Conservation (phyloP, 2,113 vertebrate species). For the Australoheros scitulus region DNA sequence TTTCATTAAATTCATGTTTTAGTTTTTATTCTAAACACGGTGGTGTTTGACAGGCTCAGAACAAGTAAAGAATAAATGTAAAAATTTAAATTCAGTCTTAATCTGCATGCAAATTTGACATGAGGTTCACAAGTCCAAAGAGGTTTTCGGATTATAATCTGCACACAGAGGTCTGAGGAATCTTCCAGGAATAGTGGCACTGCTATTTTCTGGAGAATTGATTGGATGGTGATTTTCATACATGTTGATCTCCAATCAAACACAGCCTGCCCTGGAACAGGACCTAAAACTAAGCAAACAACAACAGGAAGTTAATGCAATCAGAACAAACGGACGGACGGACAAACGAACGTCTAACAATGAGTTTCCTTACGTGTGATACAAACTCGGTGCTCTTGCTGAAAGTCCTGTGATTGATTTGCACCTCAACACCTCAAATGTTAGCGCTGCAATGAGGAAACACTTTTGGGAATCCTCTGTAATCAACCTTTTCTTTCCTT, state of each 20-base stretch:
- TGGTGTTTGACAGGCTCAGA: neutral
- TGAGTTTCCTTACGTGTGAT: too few species aligned
- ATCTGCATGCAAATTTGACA: neutral
- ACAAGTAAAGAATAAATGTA: neutral
- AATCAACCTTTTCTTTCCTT: too few species aligned
- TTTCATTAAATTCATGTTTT: neutral
- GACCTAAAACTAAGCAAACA: neutral
- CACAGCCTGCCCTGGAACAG: accelerated
- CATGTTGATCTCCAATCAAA: neutral
- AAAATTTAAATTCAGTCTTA: neutral
- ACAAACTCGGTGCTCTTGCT: too few species aligned
- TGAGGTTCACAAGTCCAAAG: neutral
- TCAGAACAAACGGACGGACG: too few species aligned
- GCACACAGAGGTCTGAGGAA: neutral
- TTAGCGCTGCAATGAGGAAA: too few species aligned
- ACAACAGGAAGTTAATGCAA: neutral
- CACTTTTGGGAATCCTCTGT: neutral
- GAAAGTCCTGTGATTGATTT: too few species aligned
- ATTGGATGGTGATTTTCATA: neutral
- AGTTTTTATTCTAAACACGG: neutral
- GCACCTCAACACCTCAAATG: too few species aligned
- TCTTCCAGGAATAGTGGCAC: neutral
- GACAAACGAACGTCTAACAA: too few species aligned
- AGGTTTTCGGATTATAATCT: neutral
- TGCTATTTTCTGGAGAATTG: neutral